Percentiles rank a stretch among this genome's conserved stretches.
Evolutionary conservation across 2,888 invertebrate species (phyloP).

Genomic region (Scaptomyza polygonia): DNA sequence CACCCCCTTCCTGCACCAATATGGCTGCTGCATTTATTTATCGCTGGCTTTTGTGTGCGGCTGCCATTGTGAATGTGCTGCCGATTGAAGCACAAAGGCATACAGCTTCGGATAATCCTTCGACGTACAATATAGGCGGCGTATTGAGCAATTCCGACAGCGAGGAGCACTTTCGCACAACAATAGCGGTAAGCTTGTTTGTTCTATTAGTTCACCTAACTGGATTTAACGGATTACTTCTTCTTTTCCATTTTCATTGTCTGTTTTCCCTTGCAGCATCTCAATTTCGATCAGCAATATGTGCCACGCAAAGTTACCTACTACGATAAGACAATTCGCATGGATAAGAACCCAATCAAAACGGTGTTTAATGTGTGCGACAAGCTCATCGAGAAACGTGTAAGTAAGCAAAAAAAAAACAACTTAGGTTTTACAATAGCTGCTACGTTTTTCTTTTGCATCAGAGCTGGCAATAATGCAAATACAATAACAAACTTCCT

Average conservation of each 20-base stretch:
- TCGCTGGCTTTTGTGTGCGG: conserved; percentile 62
- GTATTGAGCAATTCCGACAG: conserved; percentile 94
- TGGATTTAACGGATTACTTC: conserved; percentile 21
- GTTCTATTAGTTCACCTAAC: conserved; percentile 40
- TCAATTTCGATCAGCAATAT: conserved; percentile 93
- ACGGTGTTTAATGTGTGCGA: conserved; percentile 97
- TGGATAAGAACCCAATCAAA: conserved; percentile 97
- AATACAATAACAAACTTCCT: conserved; percentile 55
- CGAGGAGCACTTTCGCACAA: conserved; percentile 91
- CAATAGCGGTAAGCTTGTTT: conserved; percentile 89
- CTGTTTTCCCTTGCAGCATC: conserved; percentile 86
- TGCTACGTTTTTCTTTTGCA: not conserved
- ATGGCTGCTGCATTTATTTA: conserved; percentile 62
- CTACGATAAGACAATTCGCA: conserved; percentile 94
- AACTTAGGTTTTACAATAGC: not conserved
- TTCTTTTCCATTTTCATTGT: not conserved
- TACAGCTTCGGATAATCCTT: conserved; percentile 85
- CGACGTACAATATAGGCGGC: conserved; percentile 95
- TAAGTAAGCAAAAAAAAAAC: conserved; percentile 84
- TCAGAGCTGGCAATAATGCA: conserved; percentile 14
- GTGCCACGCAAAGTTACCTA: conserved; percentile 94
- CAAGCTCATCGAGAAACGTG: conserved; percentile 93
- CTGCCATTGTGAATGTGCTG: conserved; percentile 53
- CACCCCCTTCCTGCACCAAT: conserved; percentile 34
- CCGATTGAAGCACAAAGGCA: conserved; percentile 70